Conservation (phyloP, 2,113 vertebrate species). For the Amphilophus citrinellus region DNA sequence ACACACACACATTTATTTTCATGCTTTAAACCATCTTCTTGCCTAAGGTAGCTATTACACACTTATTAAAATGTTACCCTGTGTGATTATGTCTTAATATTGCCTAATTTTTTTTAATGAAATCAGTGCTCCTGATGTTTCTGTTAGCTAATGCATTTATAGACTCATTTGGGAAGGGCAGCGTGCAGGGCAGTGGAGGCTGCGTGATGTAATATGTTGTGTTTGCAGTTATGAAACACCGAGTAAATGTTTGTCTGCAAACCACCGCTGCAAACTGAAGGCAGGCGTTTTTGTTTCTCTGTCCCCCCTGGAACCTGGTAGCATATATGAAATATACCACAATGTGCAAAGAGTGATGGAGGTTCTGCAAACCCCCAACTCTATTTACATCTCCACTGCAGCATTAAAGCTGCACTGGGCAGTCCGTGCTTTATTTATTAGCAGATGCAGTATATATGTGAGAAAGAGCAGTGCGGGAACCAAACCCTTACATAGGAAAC, state of each 20-base stretch:
- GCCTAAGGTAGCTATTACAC: slow-evolving; percentile 9
- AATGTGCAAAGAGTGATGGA: background rate
- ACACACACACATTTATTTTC: background rate
- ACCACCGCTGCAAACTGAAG: background rate
- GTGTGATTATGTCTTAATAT: background rate
- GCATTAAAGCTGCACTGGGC: background rate
- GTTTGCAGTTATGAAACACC: slow-evolving; percentile 43
- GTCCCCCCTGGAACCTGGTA: background rate
- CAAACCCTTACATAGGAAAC: background rate
- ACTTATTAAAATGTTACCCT: background rate
- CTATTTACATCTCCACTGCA: background rate
- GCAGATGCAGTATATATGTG: background rate
- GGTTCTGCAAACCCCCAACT: background rate
- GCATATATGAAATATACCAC: accelerated
- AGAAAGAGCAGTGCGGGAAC: background rate
- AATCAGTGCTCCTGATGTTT: background rate
- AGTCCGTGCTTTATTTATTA: background rate
- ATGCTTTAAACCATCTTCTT: background rate
- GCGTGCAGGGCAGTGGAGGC: slow-evolving; percentile 3
- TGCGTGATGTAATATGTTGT: slow-evolving; percentile 45
- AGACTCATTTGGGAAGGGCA: background rate
- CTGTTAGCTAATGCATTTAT: slow-evolving; percentile 18
- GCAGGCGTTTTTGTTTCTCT: background rate
- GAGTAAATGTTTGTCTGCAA: slow-evolving; percentile 27
- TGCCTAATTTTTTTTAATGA: background rate